Evolutionary conservation across 2,888 invertebrate species (phyloP), one percentile per base, ranked within the genome.

Genomic region (Salpingus planirostris): DNA sequence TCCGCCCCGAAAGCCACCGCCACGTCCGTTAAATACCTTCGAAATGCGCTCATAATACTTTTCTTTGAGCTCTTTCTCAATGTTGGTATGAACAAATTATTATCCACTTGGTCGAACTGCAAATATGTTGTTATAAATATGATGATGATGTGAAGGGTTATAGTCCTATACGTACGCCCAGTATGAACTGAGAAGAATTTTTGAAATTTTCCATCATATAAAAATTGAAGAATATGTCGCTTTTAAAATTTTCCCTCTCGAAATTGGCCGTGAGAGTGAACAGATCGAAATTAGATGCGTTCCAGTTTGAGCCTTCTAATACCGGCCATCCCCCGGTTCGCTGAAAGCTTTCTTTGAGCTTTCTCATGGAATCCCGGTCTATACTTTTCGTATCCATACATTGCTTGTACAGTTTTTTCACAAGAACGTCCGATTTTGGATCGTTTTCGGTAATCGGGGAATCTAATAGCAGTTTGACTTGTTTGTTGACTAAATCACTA

Each of bases 241-340:
- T 11, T 12, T 13, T 5, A 6, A 11, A 6, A 5, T 11, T 8
- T 11, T 5, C 11, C 8, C 5, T 4, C 10, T 4, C 10, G 23
- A 8, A 23, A 10, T 13, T 7, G 11, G 26, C 13, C 5, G 11
- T 25, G 7, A n/a, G n/a, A n/a, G n/a, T n/a, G n/a, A 12, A 12
- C 5, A 6, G 10, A 11, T 23, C 23, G 68, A 84, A 89, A 6
- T 64, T 55, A 1, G 55, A 55, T 3, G 73, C 73, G 48, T 78
- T 71, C 89, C 89, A 89, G 1, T 55, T 42, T 14, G 74, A 68
- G 0, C 80, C 85, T 42, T 79, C 78, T 13, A 89, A 65, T 15
- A 87, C 80, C 0, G 93, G 92, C 91, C 91, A 93, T 2, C 90
- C 90, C 2, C 92, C 91, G 7, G 92, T 68, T 10, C 71, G 67